phyloP scores from a whole-genome alignment of 1,140 invertebrate genomes.

The Lasioglossum albipes region DNA sequence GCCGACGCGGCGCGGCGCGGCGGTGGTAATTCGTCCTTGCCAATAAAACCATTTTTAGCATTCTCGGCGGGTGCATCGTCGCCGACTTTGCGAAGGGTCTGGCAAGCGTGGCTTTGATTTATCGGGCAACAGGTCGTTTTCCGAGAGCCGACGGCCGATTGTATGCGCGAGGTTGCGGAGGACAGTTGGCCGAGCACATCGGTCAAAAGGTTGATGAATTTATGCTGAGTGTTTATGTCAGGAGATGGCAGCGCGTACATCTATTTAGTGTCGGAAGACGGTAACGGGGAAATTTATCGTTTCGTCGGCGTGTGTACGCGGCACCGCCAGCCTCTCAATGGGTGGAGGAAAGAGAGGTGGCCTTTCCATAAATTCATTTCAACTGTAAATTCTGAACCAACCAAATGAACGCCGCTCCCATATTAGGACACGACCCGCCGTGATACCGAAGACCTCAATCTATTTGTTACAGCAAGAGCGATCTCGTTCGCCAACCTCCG shows the following conservation, averaged over 20 bases:
- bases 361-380: constrained; percentile 76
- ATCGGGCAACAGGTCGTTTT: constrained; percentile 28
- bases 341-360: constrained; percentile 27
- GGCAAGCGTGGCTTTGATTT: constrained; percentile 7
- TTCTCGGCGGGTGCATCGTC: background rate
- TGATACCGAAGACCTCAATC: constrained; percentile 44
- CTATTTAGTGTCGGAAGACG: constrained; percentile 73
- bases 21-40: background rate
- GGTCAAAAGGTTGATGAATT: constrained; percentile 69
- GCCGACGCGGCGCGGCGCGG: background rate
- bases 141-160: constrained; percentile 1
- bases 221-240: constrained; percentile 75
- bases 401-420: constrained; percentile 70
- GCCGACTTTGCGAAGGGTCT: background rate
- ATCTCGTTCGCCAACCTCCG: too few species aligned
- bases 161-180: constrained; percentile 20
- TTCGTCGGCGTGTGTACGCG: constrained; percentile 65
- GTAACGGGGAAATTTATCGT: constrained; percentile 75
- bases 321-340: constrained; percentile 10
- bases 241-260: constrained; percentile 70
- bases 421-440: constrained; percentile 64
- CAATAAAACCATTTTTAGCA: background rate
- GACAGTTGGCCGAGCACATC: constrained; percentile 39
- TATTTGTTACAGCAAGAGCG: constrained; percentile 33
- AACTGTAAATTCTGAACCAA: constrained; percentile 73